phyloP scores from a whole-genome alignment of 2,888 invertebrate genomes.

The Mechanitis messenoides region DNA sequence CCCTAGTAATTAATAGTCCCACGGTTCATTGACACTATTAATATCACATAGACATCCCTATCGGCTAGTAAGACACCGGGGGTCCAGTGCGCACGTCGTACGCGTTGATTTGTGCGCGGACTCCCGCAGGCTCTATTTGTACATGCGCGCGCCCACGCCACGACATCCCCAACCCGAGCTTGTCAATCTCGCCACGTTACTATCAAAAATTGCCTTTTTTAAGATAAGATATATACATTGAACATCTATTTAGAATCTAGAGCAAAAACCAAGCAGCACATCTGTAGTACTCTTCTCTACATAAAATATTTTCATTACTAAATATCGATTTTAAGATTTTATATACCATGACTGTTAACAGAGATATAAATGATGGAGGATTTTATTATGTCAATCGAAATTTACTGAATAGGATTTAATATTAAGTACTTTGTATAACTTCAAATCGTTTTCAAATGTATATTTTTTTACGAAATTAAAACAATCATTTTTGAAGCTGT shows the following conservation, averaged over 20 bases:
- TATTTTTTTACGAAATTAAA: too few relatives aligned
- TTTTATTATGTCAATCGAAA: too few relatives aligned
- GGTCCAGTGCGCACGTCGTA: constrained; percentile 52
- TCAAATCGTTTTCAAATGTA: too few relatives aligned
- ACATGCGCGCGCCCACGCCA: constrained; percentile 47
- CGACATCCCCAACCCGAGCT: constrained; percentile 35
- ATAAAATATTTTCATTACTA: too few relatives aligned
- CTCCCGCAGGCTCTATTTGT: constrained; percentile 71
- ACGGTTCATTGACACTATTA: constrained; percentile 5
- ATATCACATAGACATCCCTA: constrained; percentile 6
- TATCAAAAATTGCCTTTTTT: background rate
- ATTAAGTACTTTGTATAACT: too few relatives aligned
- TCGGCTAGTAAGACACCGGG: constrained; percentile 43
- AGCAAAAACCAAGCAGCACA: background rate
- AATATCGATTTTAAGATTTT: too few relatives aligned
- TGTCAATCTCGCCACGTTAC: constrained; percentile 31
- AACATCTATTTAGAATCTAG: background rate
- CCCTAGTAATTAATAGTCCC: constrained; percentile 2
- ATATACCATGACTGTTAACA: too few relatives aligned
- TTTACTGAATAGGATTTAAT: too few relatives aligned
- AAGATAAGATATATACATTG: background rate
- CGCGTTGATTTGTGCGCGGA: constrained; percentile 72
- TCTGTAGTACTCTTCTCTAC: background rate
- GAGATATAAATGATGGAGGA: too few relatives aligned
- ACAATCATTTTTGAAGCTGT: too few relatives aligned